Evolutionary conservation across 2,113 vertebrate species (phyloP), one percentile per base, ranked within the genome.

Genomic region (Phyllopteryx taeniolatus): DNA sequence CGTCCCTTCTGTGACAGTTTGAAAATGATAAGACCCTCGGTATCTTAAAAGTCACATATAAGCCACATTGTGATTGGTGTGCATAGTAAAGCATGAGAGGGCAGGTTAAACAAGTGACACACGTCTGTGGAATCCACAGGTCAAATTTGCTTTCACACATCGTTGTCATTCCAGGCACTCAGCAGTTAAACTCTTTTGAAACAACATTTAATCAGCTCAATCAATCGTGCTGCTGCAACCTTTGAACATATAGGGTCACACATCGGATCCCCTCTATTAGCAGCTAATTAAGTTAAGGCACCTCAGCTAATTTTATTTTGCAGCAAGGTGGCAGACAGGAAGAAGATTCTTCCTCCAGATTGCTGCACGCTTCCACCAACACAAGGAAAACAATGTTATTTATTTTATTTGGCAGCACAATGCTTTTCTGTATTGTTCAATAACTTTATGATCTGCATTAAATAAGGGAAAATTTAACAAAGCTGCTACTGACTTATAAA

Each of bases 261-360:
- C 78, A 72, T 84, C 19, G 71, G 79, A 85, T 72, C 57, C 79
- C 68, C 70, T 82, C 81, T 76, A 80, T 85, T 75, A 65, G 72
- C 47, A 65, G 8, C 42, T 87, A 88, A 91, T 90, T 87, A 72
- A 67, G 77, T 91, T 91, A 86, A 67, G 72, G 72, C 62, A 44
- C 67, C 85, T 90, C 85, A 87, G 79, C 82, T 82, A 82, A 89
- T 90, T 89, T 78, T 64, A 77, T 85, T 85, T 81, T 86, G 74
- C 74, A 82, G 81, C 64, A 75, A 67, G 78, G 67, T 75, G 66
- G 76, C 75, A 69, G 81, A 75, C 75, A 79, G 84, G 75, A 85
- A 78, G 81, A 85, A 66, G 77, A 79, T 83, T 61, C 31, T 14
- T 15, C 57, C 8, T 15, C 31, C 59, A 84, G 86, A 88, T 81